Conservation (phyloP, 2,113 vertebrate species). For the Herpailurus yagouaroundi region DNA sequence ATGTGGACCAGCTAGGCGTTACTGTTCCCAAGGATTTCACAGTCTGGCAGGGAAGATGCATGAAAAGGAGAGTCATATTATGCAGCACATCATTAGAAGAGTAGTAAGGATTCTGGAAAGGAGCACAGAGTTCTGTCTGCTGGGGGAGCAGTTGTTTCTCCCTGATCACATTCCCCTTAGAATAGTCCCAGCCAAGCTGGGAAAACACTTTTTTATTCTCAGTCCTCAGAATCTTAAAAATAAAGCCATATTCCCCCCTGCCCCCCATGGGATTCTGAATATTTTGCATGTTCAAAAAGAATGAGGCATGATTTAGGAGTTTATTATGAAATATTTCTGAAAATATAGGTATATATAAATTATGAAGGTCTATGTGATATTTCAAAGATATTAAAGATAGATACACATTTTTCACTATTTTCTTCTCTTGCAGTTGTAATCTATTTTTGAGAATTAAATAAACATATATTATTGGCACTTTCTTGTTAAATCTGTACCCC, state of each 20-base stretch:
- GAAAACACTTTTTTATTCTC: constrained; percentile 29
- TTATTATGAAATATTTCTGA: constrained; percentile 16
- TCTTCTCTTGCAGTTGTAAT: neutral
- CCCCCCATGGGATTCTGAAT: neutral
- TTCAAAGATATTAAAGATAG: neutral
- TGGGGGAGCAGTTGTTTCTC: neutral
- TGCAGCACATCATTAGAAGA: neutral
- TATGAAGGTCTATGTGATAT: constrained; percentile 19
- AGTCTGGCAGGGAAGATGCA: neutral
- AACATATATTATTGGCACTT: neutral
- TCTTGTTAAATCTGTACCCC: neutral
- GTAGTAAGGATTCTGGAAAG: neutral
- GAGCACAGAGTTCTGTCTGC: neutral
- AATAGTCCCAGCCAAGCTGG: neutral
- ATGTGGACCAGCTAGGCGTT: neutral
- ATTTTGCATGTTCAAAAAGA: constrained; percentile 26
- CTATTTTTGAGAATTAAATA: constrained; percentile 1
- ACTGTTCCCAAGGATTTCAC: neutral
- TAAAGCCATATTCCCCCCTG: neutral
- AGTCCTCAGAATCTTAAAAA: constrained; percentile 7
- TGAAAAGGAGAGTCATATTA: neutral
- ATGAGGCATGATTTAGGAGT: constrained; percentile 18
- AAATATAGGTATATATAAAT: neutral
- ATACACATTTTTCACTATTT: neutral
- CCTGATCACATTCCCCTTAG: neutral